These are phyloP conservation scores for Chrosomus eos DNA, from an alignment of 2,797 vertebrate genomes.

Conservation along the genomic window DNA sequence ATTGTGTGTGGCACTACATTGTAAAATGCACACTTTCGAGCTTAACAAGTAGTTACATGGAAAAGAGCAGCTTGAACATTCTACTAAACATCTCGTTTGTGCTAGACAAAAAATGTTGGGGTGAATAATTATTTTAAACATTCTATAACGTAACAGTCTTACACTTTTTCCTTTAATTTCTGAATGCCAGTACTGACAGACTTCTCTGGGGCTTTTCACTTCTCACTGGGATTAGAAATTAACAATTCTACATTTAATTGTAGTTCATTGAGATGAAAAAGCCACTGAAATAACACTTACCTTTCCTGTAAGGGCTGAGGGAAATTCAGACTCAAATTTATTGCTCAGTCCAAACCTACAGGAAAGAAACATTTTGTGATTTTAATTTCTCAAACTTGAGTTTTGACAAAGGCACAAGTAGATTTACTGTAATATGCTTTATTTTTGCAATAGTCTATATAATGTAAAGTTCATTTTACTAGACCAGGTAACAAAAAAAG, in stretches of 20 bases:
- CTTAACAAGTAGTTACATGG: background rate
- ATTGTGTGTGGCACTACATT: background rate
- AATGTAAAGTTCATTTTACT: no score
- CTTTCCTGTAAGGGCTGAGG: slow-evolving; percentile 98
- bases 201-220: background rate
- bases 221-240: no score
- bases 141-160: background rate
- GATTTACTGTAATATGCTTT: background rate
- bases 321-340: slow-evolving; percentile 99
- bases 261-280: background rate
- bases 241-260: background rate
- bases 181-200: no score
- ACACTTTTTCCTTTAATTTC: background rate
- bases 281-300: slow-evolving; percentile 71
- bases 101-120: background rate
- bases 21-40: background rate
- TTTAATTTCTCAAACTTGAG: background rate
- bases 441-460: background rate
- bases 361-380: background rate
- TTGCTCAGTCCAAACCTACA: slow-evolving; percentile 97
- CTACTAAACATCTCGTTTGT: background rate
- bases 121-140: background rate
- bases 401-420: background rate
- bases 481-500: background rate
- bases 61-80: background rate